phyloP scores from a whole-genome alignment of 2,113 vertebrate species.

The Chaenocephalus aceratus region DNA sequence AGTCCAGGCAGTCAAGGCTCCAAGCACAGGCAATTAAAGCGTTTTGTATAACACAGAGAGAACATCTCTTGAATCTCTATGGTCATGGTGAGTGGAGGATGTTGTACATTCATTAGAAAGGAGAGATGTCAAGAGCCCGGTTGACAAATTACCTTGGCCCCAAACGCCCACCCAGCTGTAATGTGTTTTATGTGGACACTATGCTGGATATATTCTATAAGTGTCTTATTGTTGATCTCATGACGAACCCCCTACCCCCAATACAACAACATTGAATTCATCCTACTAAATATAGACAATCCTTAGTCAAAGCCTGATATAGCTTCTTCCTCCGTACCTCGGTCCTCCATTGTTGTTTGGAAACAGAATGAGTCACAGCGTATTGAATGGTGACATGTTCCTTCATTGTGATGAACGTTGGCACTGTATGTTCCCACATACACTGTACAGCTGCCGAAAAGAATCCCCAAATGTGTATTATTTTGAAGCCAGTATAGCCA shows the following conservation, averaged over 20 bases:
- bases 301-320: not conserved
- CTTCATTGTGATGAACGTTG: not conserved
- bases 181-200: constrained; percentile 14
- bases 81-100: constrained; percentile 27
- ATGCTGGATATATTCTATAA: not conserved
- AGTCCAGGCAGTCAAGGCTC: constrained; percentile 13
- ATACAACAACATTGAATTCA: not conserved
- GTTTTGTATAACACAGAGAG: constrained; percentile 28
- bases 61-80: constrained; percentile 55
- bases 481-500: not conserved
- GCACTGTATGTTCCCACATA: not conserved
- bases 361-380: not conserved
- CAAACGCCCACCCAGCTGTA: constrained; percentile 17
- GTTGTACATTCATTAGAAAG: constrained; percentile 62
- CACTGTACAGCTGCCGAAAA: not conserved
- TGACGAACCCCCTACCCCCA: not conserved
- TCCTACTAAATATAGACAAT: not conserved
- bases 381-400: not conserved
- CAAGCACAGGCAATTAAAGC: constrained; percentile 11
- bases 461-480: not conserved
- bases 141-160: constrained; percentile 52
- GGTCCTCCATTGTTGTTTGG: not conserved
- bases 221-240: constrained; percentile 16
- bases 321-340: not conserved
- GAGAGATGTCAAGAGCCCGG: constrained; percentile 35